These are phyloP conservation scores for Metalampra italica DNA, from an alignment of 2,888 invertebrate genomes.

Conservation along the genomic window DNA sequence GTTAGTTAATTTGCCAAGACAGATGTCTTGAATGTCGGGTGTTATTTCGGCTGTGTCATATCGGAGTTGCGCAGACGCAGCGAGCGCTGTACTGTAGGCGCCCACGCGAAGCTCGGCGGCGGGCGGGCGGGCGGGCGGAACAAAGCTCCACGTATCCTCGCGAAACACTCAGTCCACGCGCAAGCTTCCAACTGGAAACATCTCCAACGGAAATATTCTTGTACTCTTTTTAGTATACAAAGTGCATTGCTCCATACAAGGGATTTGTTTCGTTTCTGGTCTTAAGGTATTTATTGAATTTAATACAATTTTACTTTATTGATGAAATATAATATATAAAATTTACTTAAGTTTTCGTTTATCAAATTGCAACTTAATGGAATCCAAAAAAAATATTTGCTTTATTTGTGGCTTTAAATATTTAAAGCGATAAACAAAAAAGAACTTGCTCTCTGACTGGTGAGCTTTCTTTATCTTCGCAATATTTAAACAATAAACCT, in stretches of 20 bases:
- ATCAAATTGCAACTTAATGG: not conserved
- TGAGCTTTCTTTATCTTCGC: not conserved
- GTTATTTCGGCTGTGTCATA: constrained; percentile 41
- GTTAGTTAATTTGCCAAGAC: constrained; percentile 59
- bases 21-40: constrained; percentile 37
- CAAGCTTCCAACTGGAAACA: constrained; percentile 57
- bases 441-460: not conserved
- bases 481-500: not conserved
- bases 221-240: not conserved
- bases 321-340: too few relatives aligned
- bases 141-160: constrained; percentile 50
- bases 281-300: constrained; percentile 32
- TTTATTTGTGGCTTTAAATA: not conserved
- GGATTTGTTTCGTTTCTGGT: constrained; percentile 4
- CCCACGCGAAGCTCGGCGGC: constrained; percentile 61
- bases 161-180: constrained; percentile 54
- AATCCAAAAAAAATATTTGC: not conserved
- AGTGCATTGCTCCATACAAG: constrained; percentile 3
- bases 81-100: constrained; percentile 15
- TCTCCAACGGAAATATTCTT: constrained; percentile 24
- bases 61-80: constrained; percentile 39
- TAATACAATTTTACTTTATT: not conserved
- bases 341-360: too few relatives aligned
- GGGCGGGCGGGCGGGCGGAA: constrained; percentile 29
- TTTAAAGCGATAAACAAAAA: not conserved